Percentiles rank a stretch among this genome's conserved stretches.
These are phyloP conservation scores for Nothocercus julius DNA, from an alignment of 2,113 vertebrate species.

Conservation along the genomic window DNA sequence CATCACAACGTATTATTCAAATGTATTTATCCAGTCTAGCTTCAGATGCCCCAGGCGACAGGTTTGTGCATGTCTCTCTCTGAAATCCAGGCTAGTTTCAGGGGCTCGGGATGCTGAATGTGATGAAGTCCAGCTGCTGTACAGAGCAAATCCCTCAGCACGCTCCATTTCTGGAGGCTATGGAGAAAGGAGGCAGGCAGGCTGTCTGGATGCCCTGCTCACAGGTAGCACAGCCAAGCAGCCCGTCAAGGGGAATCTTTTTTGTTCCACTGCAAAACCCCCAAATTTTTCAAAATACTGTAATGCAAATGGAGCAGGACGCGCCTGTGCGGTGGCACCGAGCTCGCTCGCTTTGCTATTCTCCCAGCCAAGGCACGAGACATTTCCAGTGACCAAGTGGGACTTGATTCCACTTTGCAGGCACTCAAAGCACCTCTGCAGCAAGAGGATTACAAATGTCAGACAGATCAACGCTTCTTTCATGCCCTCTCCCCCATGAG, in stretches of 20 bases:
- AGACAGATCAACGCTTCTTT: background rate
- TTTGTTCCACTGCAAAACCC: background rate
- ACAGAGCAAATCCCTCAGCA: background rate
- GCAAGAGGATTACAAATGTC: background rate
- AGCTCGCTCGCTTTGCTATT: background rate
- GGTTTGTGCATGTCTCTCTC: background rate
- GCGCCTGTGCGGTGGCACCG: background rate
- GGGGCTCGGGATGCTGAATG: background rate
- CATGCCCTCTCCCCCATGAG: background rate
- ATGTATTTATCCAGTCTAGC: background rate
- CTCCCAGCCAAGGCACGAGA: background rate
- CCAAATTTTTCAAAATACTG: background rate
- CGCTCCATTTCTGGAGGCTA: background rate
- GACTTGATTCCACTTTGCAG: background rate
- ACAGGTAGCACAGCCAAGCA: background rate
- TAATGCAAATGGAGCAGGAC: accelerated
- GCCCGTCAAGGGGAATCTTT: background rate
- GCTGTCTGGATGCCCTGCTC: background rate
- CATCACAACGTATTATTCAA: background rate
- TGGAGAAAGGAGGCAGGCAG: background rate
- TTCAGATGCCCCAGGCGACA: background rate
- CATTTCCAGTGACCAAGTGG: background rate
- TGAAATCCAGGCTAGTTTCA: background rate
- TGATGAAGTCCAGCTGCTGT: background rate
- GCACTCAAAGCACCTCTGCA: background rate